Evolutionary conservation across 2,888 invertebrate species (phyloP), one percentile per base, ranked within the genome.

Genomic region (Stramonita haemastoma): DNA sequence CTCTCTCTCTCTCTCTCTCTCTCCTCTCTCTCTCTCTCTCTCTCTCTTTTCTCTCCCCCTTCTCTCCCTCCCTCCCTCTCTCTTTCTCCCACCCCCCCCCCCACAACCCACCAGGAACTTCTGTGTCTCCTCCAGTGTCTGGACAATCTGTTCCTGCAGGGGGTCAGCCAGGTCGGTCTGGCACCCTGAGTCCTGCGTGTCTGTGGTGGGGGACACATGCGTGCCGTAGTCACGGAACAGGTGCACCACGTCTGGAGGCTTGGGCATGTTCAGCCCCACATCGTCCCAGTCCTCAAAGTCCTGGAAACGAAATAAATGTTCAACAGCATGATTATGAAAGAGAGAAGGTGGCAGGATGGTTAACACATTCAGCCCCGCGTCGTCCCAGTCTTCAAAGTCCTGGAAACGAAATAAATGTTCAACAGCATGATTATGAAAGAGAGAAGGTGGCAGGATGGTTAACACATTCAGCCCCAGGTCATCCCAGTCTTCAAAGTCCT

Each of bases 281-380:
- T 98, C 98, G 96, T 98, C 98, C 98, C 98, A 98, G 95, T 98
- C 98, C 96, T 98, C 98, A 96, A 98, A 98, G 96, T 98, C 98
- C 97, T 97, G 93, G 29, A 91, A 92, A 73, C 13, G 66, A 11
- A 79, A 34, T n/a, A n/a, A n/a, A n/a, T n/a, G n/a, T 19, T 60
- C 60, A 17, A 60, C 60, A 60, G 13, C 60, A 17, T 60, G 60
- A 60, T 60, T 60, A 60, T 19, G 17, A 17, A 19, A 60, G 13
- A 60, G 19, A 19, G 19, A 60, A 60, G 13, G 60, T 60, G n/a
- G n/a, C n/a, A n/a, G n/a, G n/a, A n/a, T 60, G 60, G 19, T 19
- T 60, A 60, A 60, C 60, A 60, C 60, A n/a, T 46, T 46, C 46
- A 46, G 46, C 46, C 46, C 46, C 8, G 8, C 46, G 46, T 46